A percentile compares a stretch with the other conserved stretches of the same genome.
phyloP scores from a whole-genome alignment of 1,140 invertebrate species.

The Papilio polytes region DNA sequence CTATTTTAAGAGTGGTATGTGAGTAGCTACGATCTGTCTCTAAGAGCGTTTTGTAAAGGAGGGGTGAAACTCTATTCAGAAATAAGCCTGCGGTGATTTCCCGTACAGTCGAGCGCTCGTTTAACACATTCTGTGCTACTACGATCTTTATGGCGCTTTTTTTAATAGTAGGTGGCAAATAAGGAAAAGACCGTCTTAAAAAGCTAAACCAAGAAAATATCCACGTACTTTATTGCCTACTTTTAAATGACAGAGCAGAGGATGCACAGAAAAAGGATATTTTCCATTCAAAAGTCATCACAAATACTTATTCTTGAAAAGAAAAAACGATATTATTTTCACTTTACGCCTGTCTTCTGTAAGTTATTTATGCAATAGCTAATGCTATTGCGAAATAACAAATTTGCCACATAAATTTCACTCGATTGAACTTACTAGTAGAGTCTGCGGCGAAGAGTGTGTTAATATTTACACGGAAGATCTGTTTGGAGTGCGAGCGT shows the following conservation, averaged over 20 bases:
- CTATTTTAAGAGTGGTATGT: constrained; percentile 74
- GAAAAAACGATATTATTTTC: too few relatives aligned
- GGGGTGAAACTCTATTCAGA: constrained; percentile 71
- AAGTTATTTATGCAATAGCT: too few relatives aligned
- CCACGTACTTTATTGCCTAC: not conserved
- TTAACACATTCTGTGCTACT: not conserved
- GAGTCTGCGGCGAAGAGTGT: not conserved
- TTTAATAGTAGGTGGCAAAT: not conserved
- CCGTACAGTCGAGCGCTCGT: not conserved
- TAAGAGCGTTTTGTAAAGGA: constrained; percentile 75
- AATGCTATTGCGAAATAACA: too few relatives aligned
- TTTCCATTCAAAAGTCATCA: too few relatives aligned
- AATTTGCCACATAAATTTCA: not conserved
- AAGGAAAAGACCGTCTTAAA: not conserved
- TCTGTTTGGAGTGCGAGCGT: constrained; percentile 27
- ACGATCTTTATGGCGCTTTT: not conserved
- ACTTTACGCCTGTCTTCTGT: too few relatives aligned
- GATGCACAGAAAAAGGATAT: not conserved
- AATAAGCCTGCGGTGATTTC: constrained; percentile 54
- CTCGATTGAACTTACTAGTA: not conserved
- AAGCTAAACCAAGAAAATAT: not conserved
- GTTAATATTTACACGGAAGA: constrained; percentile 34
- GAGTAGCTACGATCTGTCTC: constrained; percentile 59
- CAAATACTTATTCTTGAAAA: too few relatives aligned
- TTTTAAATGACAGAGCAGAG: not conserved